phyloP scores from a whole-genome alignment of 2,888 invertebrate genomes.

The Clistopyga incitator region DNA sequence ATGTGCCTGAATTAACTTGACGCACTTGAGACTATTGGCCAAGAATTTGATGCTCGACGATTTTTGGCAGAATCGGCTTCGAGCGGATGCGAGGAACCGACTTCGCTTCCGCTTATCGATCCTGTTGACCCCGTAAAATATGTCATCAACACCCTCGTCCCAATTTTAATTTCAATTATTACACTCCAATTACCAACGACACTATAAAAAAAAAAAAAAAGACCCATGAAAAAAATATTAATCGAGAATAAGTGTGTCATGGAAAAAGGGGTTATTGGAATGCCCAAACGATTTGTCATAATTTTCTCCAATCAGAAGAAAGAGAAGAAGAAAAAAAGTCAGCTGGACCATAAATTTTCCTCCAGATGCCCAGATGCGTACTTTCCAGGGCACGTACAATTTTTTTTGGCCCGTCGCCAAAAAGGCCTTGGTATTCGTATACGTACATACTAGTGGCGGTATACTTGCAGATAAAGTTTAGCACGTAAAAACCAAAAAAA shows the following conservation, averaged over 20 bases:
- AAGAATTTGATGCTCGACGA: conserved; percentile 50
- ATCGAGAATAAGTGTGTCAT: too few species aligned
- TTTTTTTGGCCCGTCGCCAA: conserved; percentile 15
- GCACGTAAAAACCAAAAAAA: conserved; percentile 15
- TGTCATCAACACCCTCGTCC: conserved; percentile 47
- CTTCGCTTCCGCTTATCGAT: conserved; percentile 29
- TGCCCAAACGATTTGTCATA: neutral
- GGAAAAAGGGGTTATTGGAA: neutral
- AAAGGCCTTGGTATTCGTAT: neutral
- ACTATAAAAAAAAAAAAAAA: too few species aligned
- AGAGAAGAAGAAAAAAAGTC: too few species aligned
- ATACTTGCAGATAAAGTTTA: neutral
- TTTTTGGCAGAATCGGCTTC: conserved; percentile 34
- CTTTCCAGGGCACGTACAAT: neutral
- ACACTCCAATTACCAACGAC: too few species aligned
- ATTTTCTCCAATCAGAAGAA: neutral
- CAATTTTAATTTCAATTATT: conserved; percentile 59
- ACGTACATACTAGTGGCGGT: neutral
- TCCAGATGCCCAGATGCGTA: neutral
- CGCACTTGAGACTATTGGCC: conserved; percentile 37
- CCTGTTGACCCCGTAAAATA: conserved; percentile 43
- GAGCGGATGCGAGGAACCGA: conserved; percentile 45
- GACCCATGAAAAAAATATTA: too few species aligned
- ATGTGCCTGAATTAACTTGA: conserved; percentile 48
- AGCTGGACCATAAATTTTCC: neutral